phyloP scores from a whole-genome alignment of 1,140 invertebrate species.

The Hylaeus anthracinus region DNA sequence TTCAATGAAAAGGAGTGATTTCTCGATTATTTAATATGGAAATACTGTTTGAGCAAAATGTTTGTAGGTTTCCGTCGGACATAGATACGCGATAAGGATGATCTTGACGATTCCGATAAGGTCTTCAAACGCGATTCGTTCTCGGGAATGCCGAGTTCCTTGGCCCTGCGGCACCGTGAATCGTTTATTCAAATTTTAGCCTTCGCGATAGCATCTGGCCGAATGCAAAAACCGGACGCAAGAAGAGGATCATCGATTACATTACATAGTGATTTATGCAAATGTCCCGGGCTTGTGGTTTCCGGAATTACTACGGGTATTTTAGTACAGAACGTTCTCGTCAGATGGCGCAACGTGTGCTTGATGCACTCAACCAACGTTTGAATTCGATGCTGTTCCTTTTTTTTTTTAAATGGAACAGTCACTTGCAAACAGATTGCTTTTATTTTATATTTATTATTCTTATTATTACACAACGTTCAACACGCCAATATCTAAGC shows the following conservation, averaged over 20 bases:
- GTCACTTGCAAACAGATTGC: too few species aligned
- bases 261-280: background rate
- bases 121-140: too few species aligned
- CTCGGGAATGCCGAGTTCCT: background rate
- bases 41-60: too few species aligned
- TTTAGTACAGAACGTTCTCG: conserved; percentile 5
- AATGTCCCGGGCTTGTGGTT: background rate
- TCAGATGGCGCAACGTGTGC: conserved; percentile 33
- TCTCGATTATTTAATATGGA: too few species aligned
- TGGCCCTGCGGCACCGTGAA: background rate
- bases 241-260: conserved; percentile 11
- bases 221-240: background rate
- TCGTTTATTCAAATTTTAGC: conserved; percentile 15
- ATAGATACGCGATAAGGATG: too few species aligned
- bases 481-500: too few species aligned
- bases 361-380: background rate
- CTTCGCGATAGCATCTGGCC: background rate
- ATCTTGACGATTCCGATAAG: too few species aligned
- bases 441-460: too few species aligned
- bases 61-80: too few species aligned
- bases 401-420: too few species aligned
- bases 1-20: too few species aligned
- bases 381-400: too few species aligned
- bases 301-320: background rate
- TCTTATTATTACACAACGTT: background rate